These are phyloP conservation scores for Dryococelus australis DNA, from an alignment of 2,888 invertebrate genomes.

Conservation along the genomic window DNA sequence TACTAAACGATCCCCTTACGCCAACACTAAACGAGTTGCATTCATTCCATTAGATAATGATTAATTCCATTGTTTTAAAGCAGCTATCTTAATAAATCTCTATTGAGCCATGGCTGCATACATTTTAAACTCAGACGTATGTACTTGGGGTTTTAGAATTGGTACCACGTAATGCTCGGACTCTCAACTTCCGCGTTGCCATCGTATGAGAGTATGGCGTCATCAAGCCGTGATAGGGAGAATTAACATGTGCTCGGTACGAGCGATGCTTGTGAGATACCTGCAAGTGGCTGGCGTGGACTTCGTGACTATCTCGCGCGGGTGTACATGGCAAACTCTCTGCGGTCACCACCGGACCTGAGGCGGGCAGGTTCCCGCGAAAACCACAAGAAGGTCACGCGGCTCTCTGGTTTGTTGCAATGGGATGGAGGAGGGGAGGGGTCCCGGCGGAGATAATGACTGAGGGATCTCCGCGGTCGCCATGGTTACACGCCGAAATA, in stretches of 20 bases:
- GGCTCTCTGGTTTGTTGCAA: neutral
- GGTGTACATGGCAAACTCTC: neutral
- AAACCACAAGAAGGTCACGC: neutral
- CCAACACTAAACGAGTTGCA: too few relatives aligned
- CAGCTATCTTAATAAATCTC: too few relatives aligned
- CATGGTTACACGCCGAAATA: slow-evolving; percentile 1
- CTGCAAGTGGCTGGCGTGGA: neutral
- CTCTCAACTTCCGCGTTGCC: neutral
- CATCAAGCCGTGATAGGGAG: neutral
- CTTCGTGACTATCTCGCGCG: neutral
- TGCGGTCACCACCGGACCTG: too few relatives aligned
- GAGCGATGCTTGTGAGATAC: neutral
- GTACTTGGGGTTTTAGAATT: too few relatives aligned
- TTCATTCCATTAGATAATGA: too few relatives aligned
- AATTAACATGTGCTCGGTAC: neutral
- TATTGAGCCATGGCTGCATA: too few relatives aligned
- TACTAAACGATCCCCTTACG: too few relatives aligned
- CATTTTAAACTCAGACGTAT: too few relatives aligned
- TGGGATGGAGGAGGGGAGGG: neutral
- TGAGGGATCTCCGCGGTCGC: neutral
- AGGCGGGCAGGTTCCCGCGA: neutral
- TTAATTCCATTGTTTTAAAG: too few relatives aligned
- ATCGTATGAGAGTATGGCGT: neutral
- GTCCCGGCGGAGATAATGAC: neutral
- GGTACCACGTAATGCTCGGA: too few relatives aligned